Percentiles rank a stretch among this genome's conserved stretches.
Evolutionary conservation across 2,797 vertebrate genomes (phyloP).

Genomic region (Todus mexicanus): DNA sequence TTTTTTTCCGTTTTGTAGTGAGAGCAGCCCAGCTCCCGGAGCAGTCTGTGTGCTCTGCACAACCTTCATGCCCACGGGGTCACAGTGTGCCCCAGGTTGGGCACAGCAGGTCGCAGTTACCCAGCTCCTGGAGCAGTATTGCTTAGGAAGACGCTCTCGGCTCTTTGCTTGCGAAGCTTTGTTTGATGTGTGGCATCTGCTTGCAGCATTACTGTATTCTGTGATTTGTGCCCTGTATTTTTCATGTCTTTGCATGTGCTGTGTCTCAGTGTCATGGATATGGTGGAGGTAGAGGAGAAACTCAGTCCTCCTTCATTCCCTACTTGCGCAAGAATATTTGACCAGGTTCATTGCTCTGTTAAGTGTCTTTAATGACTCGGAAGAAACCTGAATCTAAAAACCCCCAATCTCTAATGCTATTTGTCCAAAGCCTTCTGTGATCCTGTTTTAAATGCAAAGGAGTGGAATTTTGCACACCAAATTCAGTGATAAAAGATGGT

Average conservation of each 20-base stretch:
- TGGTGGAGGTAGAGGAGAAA: neutral
- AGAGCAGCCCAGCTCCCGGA: conserved; percentile 10
- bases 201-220: conserved; percentile 56
- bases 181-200: conserved; percentile 49
- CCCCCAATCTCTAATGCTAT: neutral
- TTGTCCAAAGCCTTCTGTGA: neutral
- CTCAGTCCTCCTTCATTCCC: neutral
- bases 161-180: conserved; percentile 38
- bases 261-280: conserved; percentile 17
- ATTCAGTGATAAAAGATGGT: neutral
- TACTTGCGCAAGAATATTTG: neutral
- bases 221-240: conserved; percentile 49
- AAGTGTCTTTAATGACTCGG: neutral
- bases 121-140: neutral
- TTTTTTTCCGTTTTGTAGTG: conserved; percentile 1
- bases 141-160: neutral
- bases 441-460: neutral
- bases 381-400: neutral
- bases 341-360: neutral
- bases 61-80: neutral
- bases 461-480: neutral
- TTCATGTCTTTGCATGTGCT: conserved; percentile 41
- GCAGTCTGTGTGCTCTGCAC: neutral
- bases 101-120: neutral
- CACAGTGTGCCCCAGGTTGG: neutral